A percentile compares a stretch with the other conserved stretches of the same genome.
Evolutionary conservation across 2,888 invertebrate species (phyloP).

Genomic region (Esperia sulphurella): DNA sequence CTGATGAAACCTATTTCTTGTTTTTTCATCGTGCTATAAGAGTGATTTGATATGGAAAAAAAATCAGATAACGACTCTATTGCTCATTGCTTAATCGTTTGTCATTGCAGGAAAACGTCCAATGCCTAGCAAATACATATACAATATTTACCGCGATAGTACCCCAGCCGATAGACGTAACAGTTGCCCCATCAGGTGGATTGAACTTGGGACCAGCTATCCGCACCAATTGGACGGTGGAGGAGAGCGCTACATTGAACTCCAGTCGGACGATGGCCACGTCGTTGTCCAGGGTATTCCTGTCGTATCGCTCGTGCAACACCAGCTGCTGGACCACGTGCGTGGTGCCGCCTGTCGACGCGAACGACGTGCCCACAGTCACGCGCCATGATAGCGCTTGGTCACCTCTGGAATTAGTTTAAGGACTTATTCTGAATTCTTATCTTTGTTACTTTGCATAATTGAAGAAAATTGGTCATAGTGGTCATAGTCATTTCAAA

Average conservation of each 20-base stretch:
- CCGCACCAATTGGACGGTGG: slow-evolving; percentile 23
- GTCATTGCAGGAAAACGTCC: no score
- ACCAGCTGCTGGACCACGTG: slow-evolving; percentile 23
- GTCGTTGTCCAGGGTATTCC: slow-evolving; percentile 27
- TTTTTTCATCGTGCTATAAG: no score
- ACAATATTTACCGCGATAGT: slow-evolving; percentile 26
- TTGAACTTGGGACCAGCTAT: slow-evolving; percentile 30
- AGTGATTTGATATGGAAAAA: no score
- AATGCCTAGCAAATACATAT: no score
- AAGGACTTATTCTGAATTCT: no score
- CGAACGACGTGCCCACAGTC: slow-evolving; percentile 28
- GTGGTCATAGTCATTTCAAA: no score
- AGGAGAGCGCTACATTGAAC: slow-evolving; percentile 19
- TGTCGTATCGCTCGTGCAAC: slow-evolving; percentile 29
- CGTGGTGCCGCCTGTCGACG: slow-evolving; percentile 26
- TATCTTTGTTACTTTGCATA: no score
- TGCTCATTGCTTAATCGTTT: no score
- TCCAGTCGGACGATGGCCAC: slow-evolving; percentile 37
- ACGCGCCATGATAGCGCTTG: slow-evolving; percentile 33
- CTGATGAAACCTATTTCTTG: no score
- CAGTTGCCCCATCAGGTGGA: slow-evolving; percentile 20
- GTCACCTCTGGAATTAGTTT: slow-evolving; percentile 32
- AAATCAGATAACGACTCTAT: no score
- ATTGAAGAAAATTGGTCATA: no score
- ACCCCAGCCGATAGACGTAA: slow-evolving; percentile 45